Base-by-base conservation (phyloP, 2,888 invertebrate genomes). In the Subacronicta megacephala region DNA sequence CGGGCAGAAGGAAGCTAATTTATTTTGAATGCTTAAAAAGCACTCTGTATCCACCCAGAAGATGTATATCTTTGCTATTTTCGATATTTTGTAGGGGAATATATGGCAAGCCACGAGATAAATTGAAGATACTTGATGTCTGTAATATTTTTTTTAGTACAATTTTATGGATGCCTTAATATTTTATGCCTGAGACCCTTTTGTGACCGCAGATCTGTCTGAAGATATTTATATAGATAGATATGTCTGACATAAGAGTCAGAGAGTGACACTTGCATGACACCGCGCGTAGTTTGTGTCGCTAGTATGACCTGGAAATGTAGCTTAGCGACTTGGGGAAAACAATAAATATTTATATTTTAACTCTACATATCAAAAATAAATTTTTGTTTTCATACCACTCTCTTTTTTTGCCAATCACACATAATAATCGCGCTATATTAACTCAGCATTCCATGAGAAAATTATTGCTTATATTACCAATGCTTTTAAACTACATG, bases 91-190 rank as follows among this genome's bases (percentile, higher is more conserved):
- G 41, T 52, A 51, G 41, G 16, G 16, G 17, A 47, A 47, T 51
- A 63, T 58, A 70, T 64, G 44, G 41, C 45, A 33, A 49, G 23
- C 46, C 45, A 45, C 50, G 49, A 53, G 43, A 70, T 71, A 50
- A 59, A 65, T 52, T 52, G 52, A 38, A 56, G 41, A 53, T 41
- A 55, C 49, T 60, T 40, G 37, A 60, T 31, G 54, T 41, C 50
- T 52, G 65, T 65, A 71, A 68, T 65, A 65, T 56, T 61, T 65
- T 43, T 71, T 65, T 60, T 56, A 65, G 47, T 51, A 56, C 61
- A 16, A 71, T 56, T 68, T 68, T 68, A 68, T 65, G 55, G 61
- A 26, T 9, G 4, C 4, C 51, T 42, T 50, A 64, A 59, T 69
- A 57, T 70, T 64, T 64, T 68, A 64, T 60, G 55, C 33, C 29